Conservation (phyloP, 2,888 invertebrate species). For the Plusia festucae region DNA sequence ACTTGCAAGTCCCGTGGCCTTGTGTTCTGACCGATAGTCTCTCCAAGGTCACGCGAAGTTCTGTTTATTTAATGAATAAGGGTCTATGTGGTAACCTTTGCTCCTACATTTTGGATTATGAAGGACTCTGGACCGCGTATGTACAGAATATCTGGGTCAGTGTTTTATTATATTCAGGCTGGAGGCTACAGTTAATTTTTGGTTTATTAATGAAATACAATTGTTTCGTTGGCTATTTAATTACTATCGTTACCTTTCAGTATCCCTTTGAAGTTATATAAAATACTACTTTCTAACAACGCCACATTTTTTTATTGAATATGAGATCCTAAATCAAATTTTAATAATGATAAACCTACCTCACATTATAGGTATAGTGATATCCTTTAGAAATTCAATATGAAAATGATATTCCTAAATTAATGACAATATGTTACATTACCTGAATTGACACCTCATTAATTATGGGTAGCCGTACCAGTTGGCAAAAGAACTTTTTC, state of each 20-base stretch:
- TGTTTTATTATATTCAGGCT: background rate
- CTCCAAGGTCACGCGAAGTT: constrained; percentile 42
- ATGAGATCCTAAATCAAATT: no score
- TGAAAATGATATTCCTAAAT: background rate
- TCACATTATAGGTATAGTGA: no score
- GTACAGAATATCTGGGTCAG: background rate
- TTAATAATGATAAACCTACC: no score
- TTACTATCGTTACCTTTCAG: no score
- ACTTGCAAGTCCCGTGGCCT: constrained; percentile 32
- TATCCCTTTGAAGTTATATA: no score
- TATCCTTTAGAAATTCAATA: no score
- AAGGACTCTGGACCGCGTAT: background rate
- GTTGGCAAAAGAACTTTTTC: constrained; percentile 28
- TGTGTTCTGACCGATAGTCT: constrained; percentile 35
- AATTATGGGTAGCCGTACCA: constrained; percentile 17
- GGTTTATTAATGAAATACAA: background rate
- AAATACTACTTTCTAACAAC: no score
- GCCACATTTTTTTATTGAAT: no score
- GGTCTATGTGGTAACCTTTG: constrained; percentile 20
- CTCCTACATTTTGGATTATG: constrained; percentile 29
- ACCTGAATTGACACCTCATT: constrained; percentile 17
- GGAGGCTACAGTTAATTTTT: background rate
- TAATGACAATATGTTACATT: constrained; percentile 9
- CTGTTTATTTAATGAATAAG: constrained; percentile 42
- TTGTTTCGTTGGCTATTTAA: no score